phyloP scores from a whole-genome alignment of 2,888 invertebrate genomes.

The Cylloceria caligata region DNA sequence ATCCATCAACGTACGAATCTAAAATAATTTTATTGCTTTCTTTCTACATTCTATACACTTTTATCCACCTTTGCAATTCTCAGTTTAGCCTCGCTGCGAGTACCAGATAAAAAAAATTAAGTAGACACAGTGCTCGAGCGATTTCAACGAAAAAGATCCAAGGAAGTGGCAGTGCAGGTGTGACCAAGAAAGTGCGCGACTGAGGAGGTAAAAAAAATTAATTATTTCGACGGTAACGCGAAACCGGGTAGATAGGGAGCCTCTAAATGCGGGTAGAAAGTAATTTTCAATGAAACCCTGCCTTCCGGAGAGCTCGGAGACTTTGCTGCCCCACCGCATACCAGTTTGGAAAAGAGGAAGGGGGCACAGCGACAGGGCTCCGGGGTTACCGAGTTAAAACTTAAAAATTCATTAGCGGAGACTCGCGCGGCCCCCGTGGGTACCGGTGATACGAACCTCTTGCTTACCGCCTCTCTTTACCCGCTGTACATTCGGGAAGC shows the following conservation, averaged over 20 bases:
- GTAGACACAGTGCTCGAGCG: conserved; percentile 28
- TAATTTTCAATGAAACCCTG: conserved; percentile 73
- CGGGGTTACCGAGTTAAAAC: conserved; percentile 67
- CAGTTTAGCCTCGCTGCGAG: not conserved
- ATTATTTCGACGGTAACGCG: conserved; percentile 67
- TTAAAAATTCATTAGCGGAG: conserved; percentile 74
- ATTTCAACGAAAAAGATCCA: conserved; percentile 17
- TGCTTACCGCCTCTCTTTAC: not conserved
- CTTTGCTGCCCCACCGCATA: conserved; percentile 55
- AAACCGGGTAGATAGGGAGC: conserved; percentile 56
- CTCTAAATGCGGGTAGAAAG: conserved; percentile 66
- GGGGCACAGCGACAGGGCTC: conserved; percentile 44
- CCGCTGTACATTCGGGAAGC: conserved; percentile 19
- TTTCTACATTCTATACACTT: not conserved
- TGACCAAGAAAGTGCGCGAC: conserved; percentile 22
- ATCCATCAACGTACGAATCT: not conserved
- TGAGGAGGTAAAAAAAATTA: conserved; percentile 62
- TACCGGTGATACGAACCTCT: conserved; percentile 18
- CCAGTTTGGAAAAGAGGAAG: conserved; percentile 30
- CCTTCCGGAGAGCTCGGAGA: conserved; percentile 60
- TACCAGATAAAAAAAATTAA: conserved; percentile 31
- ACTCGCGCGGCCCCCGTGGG: conserved; percentile 44
- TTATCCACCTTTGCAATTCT: not conserved
- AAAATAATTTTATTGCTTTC: not conserved
- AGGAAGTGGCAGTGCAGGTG: conserved; percentile 26